Evolutionary conservation across 53 echinoderm and acorn worm genomes (phyloP).

Genomic region (Luidia sarsii): DNA sequence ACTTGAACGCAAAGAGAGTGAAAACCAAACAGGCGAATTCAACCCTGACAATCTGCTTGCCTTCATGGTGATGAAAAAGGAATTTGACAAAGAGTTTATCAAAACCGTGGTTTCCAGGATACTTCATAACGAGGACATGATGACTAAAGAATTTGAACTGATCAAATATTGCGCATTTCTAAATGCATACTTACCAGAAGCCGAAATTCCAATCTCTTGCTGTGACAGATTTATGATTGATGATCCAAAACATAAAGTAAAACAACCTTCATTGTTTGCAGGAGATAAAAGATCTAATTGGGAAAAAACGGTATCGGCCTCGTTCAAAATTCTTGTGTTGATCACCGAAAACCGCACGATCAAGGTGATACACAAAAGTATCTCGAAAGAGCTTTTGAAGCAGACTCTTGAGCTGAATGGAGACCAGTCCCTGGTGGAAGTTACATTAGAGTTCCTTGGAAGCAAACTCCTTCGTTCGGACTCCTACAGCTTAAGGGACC

Average conservation of each 20-base stretch:
- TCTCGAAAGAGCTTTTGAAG: slow-evolving; percentile 57
- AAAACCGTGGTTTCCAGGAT: slow-evolving; percentile 28
- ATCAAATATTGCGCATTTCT: slow-evolving; percentile 74
- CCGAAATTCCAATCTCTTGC: slow-evolving; percentile 70
- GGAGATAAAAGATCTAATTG: slow-evolving; percentile 26
- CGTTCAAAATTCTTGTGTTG: slow-evolving; percentile 38
- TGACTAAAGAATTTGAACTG: slow-evolving; percentile 36
- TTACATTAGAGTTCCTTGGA: slow-evolving; percentile 48
- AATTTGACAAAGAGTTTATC: slow-evolving; percentile 48
- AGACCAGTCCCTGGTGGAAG: slow-evolving; percentile 40
- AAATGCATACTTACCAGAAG: slow-evolving; percentile 55
- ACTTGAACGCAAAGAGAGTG: slow-evolving; percentile 23
- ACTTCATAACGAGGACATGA: slow-evolving; percentile 1
- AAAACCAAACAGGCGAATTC: slow-evolving; percentile 3
- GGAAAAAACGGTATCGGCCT: slow-evolving; percentile 45
- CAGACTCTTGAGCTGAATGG: slow-evolving; percentile 19
- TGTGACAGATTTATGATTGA: slow-evolving; percentile 75
- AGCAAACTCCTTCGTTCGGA: slow-evolving; percentile 46
- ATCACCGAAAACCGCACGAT: slow-evolving; percentile 41
- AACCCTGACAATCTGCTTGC: slow-evolving; percentile 56
- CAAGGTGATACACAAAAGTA: slow-evolving; percentile 59
- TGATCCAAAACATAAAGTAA: slow-evolving; percentile 1
- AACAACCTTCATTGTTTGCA: neutral
- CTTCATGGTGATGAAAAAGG: slow-evolving; percentile 65
- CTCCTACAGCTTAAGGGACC: slow-evolving; percentile 20